Percentiles rank a stretch among this genome's conserved stretches.
phyloP scores from a whole-genome alignment of 2,113 vertebrate species.

The Nyctereutes procyonoides region DNA sequence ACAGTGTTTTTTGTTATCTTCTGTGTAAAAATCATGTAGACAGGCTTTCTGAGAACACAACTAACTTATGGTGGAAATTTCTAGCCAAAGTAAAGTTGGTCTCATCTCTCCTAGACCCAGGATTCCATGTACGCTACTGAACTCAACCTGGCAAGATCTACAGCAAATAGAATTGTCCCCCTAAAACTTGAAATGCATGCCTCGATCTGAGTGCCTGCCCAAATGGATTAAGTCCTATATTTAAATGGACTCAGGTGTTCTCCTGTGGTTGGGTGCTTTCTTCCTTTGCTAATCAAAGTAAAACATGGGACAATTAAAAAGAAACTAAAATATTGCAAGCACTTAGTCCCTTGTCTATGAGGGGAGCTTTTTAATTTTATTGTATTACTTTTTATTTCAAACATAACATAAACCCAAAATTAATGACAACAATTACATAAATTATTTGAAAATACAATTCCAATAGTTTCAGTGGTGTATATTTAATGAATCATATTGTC shows the following conservation, averaged over 20 bases:
- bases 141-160: background rate
- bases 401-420: constrained; percentile 64
- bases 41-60: background rate
- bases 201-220: too few relatives aligned
- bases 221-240: background rate
- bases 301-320: constrained; percentile 57
- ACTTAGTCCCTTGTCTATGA: background rate
- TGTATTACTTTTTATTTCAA: constrained; percentile 72
- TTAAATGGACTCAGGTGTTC: background rate
- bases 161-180: background rate
- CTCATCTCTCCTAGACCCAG: too few relatives aligned
- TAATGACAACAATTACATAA: constrained; percentile 56
- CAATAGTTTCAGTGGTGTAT: background rate
- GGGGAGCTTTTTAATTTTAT: constrained; percentile 48
- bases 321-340: constrained; percentile 45
- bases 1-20: background rate
- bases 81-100: background rate
- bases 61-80: accelerated
- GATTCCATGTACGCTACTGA: accelerated
- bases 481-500: background rate
- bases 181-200: background rate
- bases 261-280: background rate
- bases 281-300: background rate
- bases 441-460: constrained; percentile 61
- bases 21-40: background rate